Base-by-base conservation (phyloP, 2,888 invertebrate species). In the Anoplius nigerrimus region DNA sequence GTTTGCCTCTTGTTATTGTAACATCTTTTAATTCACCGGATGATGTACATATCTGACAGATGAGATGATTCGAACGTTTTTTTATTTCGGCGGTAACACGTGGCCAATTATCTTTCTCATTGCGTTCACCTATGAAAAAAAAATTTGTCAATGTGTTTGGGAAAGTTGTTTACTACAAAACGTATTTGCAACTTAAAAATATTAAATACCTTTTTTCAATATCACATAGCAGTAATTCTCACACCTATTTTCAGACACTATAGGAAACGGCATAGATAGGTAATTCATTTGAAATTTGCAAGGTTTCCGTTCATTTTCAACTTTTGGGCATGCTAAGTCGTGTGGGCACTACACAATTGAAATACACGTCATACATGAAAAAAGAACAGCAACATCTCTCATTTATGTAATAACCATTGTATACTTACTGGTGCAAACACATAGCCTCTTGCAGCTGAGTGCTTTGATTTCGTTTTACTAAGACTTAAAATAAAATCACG, bases 161-260 rank as follows among this genome's bases (percentile, higher is more conserved):
- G 11, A 6, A 34, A 11, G 11, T 34, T 34, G 2, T 34, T n/a
- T n/a, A n/a, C 4, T 20, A 13, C 16, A 42, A 24, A 13, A 18
- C 15, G 6, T 16, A 24, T 51, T 11, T 72, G 20, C 20, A 34
- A 54, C 20, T 20, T 42, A 46, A 18, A 20, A 42, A 3, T 34
- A 27, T 18, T 0, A 24, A 58, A 62, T 82, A 91, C 96, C 95
- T 92, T 95, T 96, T 87, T 92, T 94, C 24, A 98, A 87, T 56
- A 98, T 93, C 0, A 97, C 91, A 87, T 97, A 98, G 0, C 94
- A 93, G 87, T 93, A 97, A 22, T 91, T 84, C 78, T 95, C 94
- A 0, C 88, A 90, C 59, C 84, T 87, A 89, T 15, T 87, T 81
- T 54, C 0, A 86, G 84, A 0, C 2, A 2, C 18, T 1, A 4